Evolutionary conservation across 1,140 invertebrate genomes (phyloP).

Genomic region (Zophobas atratus): DNA sequence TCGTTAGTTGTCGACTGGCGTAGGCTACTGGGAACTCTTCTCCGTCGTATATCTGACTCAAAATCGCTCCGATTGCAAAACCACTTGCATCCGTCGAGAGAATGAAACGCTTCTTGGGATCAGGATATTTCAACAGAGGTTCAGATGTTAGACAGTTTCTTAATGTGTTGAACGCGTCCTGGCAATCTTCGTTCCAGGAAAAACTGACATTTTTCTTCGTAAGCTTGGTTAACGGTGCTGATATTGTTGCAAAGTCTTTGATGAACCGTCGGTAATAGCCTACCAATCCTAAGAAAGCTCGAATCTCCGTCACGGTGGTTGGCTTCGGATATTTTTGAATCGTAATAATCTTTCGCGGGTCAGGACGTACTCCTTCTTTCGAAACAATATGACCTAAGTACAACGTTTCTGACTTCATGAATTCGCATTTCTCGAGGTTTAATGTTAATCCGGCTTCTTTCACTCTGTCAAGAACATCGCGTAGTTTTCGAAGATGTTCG

Average conservation of each 20-base stretch:
- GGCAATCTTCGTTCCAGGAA: conserved; percentile 21
- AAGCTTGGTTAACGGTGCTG: conserved; percentile 37
- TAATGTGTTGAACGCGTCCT: not conserved
- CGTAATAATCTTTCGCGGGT: conserved; percentile 65
- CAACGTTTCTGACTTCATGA: conserved; percentile 66
- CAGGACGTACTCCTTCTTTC: conserved; percentile 65
- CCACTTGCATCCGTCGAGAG: not conserved
- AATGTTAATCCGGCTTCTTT: conserved; percentile 66
- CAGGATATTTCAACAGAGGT: not conserved
- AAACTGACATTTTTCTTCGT: conserved; percentile 45
- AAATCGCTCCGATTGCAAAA: not conserved
- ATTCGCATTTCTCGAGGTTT: conserved; percentile 69
- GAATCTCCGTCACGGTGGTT: conserved; percentile 56
- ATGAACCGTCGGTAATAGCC: conserved; percentile 48
- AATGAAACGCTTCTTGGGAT: not conserved
- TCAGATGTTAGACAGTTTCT: not conserved
- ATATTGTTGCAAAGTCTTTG: conserved; percentile 39
- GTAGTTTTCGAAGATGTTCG: conserved; percentile 51
- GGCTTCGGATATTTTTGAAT: conserved; percentile 60
- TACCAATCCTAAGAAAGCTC: conserved; percentile 65
- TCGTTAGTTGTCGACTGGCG: no score
- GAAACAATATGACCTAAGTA: conserved; percentile 69
- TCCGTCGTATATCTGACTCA: no score
- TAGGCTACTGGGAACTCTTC: no score
- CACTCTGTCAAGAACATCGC: conserved; percentile 53